Percentiles rank a stretch among this genome's conserved stretches.
These are phyloP conservation scores for Thecocarcelia acutangulata DNA, from an alignment of 2,888 invertebrate genomes.

Conservation along the genomic window DNA sequence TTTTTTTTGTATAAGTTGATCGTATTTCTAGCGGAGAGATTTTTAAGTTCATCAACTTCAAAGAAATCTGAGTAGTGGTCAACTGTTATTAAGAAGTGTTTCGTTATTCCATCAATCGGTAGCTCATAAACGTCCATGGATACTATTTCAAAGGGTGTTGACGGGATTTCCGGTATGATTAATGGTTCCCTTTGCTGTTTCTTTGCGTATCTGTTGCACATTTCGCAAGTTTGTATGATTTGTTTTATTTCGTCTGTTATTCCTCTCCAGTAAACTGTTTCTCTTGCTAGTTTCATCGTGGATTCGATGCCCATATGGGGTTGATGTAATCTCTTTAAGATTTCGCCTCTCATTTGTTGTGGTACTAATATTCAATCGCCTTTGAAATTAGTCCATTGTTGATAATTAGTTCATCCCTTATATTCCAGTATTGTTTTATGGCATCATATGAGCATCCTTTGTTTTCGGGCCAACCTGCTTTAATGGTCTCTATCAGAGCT, in stretches of 20 bases:
- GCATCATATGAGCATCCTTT: too few species aligned
- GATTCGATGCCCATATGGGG: slow-evolving; percentile 45
- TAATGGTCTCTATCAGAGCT: too few species aligned
- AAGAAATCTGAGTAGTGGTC: too few species aligned
- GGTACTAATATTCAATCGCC: slow-evolving; percentile 23
- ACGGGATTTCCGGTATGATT: slow-evolving; percentile 33
- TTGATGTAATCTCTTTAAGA: slow-evolving; percentile 8
- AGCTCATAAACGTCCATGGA: neutral
- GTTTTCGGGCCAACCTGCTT: too few species aligned
- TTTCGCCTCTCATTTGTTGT: slow-evolving; percentile 36
- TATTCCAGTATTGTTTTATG: slow-evolving; percentile 27
- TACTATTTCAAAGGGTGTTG: neutral
- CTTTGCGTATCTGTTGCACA: slow-evolving; percentile 21
- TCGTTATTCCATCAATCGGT: slow-evolving; percentile 19
- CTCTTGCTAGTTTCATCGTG: slow-evolving; percentile 40
- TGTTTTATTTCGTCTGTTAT: slow-evolving; percentile 22
- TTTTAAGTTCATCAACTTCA: neutral
- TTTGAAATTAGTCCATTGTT: slow-evolving; percentile 39
- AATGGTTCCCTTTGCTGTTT: slow-evolving; percentile 29
- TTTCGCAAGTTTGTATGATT: slow-evolving; percentile 18
- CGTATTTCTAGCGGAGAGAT: neutral
- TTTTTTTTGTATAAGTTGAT: neutral
- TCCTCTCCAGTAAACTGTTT: slow-evolving; percentile 48
- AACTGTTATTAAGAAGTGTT: slow-evolving; percentile 5
- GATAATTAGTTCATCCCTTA: slow-evolving; percentile 18